These are phyloP conservation scores for Arizona elegans DNA, from an alignment of 2,113 vertebrate species.

Conservation along the genomic window DNA sequence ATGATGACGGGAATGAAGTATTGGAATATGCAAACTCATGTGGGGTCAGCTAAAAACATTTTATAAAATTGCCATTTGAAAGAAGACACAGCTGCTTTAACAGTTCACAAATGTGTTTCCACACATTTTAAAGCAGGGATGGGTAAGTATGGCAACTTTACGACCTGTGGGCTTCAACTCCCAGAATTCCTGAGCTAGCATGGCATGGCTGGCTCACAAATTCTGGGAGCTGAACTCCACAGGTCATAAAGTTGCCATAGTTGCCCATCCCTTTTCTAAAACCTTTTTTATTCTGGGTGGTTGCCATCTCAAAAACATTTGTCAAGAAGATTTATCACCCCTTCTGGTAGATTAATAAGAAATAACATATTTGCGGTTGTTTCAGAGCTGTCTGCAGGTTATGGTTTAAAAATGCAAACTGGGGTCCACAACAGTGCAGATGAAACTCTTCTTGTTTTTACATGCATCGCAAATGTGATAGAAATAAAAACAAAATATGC, in stretches of 20 bases:
- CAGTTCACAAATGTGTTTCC: neutral
- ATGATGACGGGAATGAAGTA: neutral
- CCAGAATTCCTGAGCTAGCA: neutral
- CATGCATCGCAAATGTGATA: neutral
- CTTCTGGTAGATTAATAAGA: neutral
- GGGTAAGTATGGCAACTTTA: neutral
- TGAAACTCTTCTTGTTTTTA: neutral
- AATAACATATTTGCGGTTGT: neutral
- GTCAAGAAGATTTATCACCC: neutral
- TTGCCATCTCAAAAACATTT: neutral
- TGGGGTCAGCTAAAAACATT: neutral
- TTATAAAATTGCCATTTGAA: neutral
- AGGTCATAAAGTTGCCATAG: neutral
- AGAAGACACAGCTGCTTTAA: neutral
- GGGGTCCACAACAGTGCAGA: neutral
- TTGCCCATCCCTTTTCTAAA: neutral
- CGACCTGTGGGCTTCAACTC: neutral
- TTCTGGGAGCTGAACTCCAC: neutral
- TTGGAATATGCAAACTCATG: neutral
- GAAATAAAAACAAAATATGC: neutral
- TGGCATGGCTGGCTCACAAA: neutral
- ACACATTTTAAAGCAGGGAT: neutral
- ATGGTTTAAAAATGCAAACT: neutral
- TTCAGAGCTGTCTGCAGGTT: neutral
- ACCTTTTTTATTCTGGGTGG: neutral